Evolutionary conservation across 2,888 invertebrate genomes (phyloP), one percentile per base, ranked within the genome.

Genomic region (Cataglyphis rosenhaueri): DNA sequence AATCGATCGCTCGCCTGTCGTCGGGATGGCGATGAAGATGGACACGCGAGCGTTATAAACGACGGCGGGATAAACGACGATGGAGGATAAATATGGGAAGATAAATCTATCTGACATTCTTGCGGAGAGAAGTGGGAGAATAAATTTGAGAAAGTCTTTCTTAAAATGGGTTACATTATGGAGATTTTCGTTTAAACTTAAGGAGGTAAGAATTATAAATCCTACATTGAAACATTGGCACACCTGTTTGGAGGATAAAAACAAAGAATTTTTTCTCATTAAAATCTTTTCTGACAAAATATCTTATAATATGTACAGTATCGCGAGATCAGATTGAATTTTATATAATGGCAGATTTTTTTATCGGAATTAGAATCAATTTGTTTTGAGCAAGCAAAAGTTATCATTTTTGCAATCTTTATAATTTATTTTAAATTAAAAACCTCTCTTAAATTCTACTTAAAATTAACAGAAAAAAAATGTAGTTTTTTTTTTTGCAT

Each of bases 61-160:
- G 25, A 25, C 25, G 66, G 44, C 59, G 71, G 71, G 41, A 79
- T 79, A 71, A 79, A 35, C 71, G 78, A 59, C 59, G 71, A 44
- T 29, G 59, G 44, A 48, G 59, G 35, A 44, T 79, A 79, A 79
- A 79, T 79, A 71, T 71, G 59, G 78, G 71, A 48, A 61, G 71
- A 79, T 79, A 78, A 70, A 79, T 79, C 71, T 71, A 79, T 71
- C 71, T n/a, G 41, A 21, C 29, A 71, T 79, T 70, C n/a, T 44
- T 15, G 71, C 6, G 48, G 8, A 1, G 32, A 71, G 35, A 79
- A 18, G 21, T 12, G 44, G 35, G 25, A 48, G 71, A 71, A 78
- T 78, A 78, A 79, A 79, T 78, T 78, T 78, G 25, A 70, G 25
- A 61, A 70, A 18, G 66, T 21, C 57, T 21, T 2, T 10, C 10